A percentile compares a stretch with the other conserved stretches of the same genome.
Conservation (phyloP, 2,797 vertebrate genomes). For the Gymnodraco acuticeps region DNA sequence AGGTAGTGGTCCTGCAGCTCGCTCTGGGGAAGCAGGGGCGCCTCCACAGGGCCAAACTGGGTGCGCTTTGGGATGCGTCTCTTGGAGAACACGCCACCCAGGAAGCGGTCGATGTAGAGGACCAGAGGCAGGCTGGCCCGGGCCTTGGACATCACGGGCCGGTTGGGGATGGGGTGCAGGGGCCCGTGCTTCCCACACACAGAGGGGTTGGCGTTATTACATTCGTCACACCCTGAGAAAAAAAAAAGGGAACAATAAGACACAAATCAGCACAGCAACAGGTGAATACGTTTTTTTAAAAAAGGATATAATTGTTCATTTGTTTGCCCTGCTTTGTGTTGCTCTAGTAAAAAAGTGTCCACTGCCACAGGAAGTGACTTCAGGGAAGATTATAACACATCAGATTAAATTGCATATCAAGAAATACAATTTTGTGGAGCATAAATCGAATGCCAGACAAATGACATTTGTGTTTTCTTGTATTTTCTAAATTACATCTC, state of each 20-base stretch:
- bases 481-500: not conserved
- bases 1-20: constrained; percentile 93
- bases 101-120: constrained; percentile 94
- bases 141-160: constrained; percentile 93
- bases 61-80: constrained; percentile 96
- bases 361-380: not conserved
- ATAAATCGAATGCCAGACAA: not conserved
- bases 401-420: constrained; percentile 4
- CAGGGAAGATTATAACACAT: not conserved
- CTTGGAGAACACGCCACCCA: constrained; percentile 96
- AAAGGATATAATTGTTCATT: not conserved
- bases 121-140: constrained; percentile 94
- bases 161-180: constrained; percentile 94
- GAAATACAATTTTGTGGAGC: not conserved
- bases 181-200: constrained; percentile 94
- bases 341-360: not conserved
- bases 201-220: constrained; percentile 90
- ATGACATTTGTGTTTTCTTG: not conserved
- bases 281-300: not conserved
- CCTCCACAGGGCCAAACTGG: constrained; percentile 97
- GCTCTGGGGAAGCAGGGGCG: constrained; percentile 88
- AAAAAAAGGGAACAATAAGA: not conserved
- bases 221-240: constrained; percentile 96
- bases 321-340: not conserved
- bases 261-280: not conserved